A percentile compares a stretch with the other conserved stretches of the same genome.
Evolutionary conservation across 2,797 vertebrate species (phyloP).

Genomic region (Basileuterus tristriatus): DNA sequence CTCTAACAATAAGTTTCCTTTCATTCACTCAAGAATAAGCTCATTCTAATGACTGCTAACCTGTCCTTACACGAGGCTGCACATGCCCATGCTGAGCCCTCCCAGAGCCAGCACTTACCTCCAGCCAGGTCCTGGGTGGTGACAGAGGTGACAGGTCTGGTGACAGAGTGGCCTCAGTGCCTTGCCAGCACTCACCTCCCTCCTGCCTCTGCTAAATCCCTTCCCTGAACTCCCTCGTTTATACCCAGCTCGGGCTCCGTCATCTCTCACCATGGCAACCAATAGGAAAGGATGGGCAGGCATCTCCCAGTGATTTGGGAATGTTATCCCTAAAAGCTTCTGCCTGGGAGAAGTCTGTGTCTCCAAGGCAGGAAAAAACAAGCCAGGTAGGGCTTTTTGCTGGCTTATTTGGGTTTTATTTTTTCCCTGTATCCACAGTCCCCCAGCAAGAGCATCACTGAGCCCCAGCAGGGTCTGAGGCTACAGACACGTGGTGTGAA

Average conservation of each 20-base stretch:
- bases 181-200: not conserved
- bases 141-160: not conserved
- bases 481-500: not conserved
- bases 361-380: not conserved
- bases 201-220: conserved; percentile 55
- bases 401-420: not conserved
- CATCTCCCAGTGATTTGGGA: conserved; percentile 32
- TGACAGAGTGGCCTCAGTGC: not conserved
- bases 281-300: conserved; percentile 59
- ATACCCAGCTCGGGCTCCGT: conserved; percentile 68
- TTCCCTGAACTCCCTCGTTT: conserved; percentile 46
- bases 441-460: not conserved
- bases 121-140: not conserved
- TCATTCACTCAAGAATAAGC: not conserved
- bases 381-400: not conserved
- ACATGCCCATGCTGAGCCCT: not conserved
- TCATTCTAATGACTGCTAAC: not conserved
- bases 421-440: not conserved
- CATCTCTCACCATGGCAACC: conserved; percentile 80
- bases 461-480: not conserved
- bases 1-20: not conserved
- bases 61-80: not conserved
- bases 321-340: conserved; percentile 26
- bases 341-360: not conserved
- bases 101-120: conserved; percentile 37